Percentiles rank a stretch among this genome's conserved stretches.
Evolutionary conservation across 2,797 vertebrate species (phyloP).

Genomic region (Hyperoplus immaculatus): DNA sequence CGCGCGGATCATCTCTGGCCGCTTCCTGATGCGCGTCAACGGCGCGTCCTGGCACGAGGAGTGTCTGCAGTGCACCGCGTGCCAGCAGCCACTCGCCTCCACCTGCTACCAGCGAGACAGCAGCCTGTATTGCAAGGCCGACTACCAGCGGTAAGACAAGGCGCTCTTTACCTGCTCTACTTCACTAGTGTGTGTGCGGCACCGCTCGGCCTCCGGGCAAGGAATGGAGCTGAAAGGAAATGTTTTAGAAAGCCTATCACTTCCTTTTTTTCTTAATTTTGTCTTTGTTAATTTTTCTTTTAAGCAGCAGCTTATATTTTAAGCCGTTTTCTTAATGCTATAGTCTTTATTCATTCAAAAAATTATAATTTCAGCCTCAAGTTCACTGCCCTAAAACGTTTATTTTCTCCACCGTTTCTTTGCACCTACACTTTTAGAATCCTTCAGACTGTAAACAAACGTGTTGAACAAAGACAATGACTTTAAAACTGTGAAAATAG

Average conservation of each 20-base stretch:
- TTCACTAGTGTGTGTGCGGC: too few species aligned
- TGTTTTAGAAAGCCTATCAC: too few species aligned
- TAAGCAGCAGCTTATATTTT: background rate
- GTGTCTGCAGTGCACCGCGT: slow-evolving; percentile 93
- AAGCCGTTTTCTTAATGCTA: too few species aligned
- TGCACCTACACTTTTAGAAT: too few species aligned
- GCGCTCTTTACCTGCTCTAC: background rate
- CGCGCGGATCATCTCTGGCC: slow-evolving; percentile 92
- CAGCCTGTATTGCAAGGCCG: slow-evolving; percentile 93
- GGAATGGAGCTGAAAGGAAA: too few species aligned
- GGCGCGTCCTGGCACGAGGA: slow-evolving; percentile 94
- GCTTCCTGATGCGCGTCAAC: slow-evolving; percentile 94
- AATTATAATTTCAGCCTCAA: background rate
- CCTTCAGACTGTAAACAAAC: background rate
- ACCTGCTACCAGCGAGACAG: slow-evolving; percentile 93
- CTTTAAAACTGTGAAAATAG: background rate
- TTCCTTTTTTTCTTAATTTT: too few species aligned
- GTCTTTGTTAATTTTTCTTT: background rate
- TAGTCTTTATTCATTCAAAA: background rate
- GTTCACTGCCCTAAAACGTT: background rate
- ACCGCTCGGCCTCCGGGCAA: too few species aligned
- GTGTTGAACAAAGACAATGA: background rate
- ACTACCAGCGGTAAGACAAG: slow-evolving; percentile 94
- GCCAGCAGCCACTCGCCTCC: slow-evolving; percentile 92
- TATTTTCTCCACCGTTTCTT: too few species aligned